phyloP scores from a whole-genome alignment of 2,888 invertebrate genomes.

The Agrochola lychnidis region DNA sequence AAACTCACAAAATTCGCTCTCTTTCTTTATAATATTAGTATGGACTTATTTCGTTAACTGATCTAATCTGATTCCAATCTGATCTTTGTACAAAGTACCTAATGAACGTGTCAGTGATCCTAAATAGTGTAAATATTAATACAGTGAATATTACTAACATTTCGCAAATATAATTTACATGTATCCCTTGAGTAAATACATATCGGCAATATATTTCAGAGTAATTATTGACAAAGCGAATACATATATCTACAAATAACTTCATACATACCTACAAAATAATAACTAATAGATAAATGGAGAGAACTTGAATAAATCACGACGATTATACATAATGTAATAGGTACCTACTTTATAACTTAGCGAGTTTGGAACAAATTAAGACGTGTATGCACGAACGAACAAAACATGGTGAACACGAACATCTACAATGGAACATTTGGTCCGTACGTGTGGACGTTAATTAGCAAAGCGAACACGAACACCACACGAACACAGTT shows the following conservation, averaged over 20 bases:
- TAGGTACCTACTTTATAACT: background rate
- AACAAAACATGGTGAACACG: no score
- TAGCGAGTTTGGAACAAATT: background rate
- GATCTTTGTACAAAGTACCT: background rate
- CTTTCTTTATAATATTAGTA: no score
- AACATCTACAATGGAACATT: no score
- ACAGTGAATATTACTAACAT: background rate
- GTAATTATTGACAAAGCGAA: slow-evolving; percentile 25
- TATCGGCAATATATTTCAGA: background rate
- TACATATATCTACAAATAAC: background rate
- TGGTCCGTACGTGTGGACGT: no score
- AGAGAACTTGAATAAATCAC: background rate
- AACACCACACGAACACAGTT: no score
- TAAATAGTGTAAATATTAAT: slow-evolving; percentile 1
- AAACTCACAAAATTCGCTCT: no score
- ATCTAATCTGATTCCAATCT: no score
- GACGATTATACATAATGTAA: background rate
- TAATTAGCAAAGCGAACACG: no score
- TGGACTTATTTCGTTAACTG: no score
- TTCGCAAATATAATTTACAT: slow-evolving; percentile 30
- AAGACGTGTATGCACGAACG: no score
- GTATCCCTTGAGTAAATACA: background rate
- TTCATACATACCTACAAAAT: background rate
- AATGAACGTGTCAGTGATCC: background rate
- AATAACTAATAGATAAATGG: background rate